These are phyloP conservation scores for Thymelicus lineola DNA, from an alignment of 2,888 invertebrate genomes.

Conservation along the genomic window DNA sequence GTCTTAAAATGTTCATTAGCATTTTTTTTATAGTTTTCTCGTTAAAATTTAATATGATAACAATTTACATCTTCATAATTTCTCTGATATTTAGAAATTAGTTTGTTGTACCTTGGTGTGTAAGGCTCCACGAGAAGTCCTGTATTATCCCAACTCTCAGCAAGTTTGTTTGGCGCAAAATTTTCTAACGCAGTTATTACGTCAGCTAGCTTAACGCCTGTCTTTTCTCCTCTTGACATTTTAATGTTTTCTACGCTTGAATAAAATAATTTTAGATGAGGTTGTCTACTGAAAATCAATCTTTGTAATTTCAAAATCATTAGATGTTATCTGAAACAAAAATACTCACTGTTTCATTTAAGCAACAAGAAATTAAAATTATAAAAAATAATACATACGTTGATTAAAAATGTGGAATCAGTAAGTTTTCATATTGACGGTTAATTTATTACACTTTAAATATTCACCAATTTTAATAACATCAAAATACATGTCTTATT, in stretches of 20 bases:
- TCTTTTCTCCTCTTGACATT: constrained; percentile 63
- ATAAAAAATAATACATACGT: not conserved
- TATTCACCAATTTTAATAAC: not conserved
- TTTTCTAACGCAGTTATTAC: constrained; percentile 86
- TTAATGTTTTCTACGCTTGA: constrained; percentile 51
- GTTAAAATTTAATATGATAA: too few relatives aligned
- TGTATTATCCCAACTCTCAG: constrained; percentile 97
- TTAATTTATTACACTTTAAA: not conserved
- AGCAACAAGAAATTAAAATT: not conserved
- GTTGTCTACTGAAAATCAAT: constrained; percentile 50
- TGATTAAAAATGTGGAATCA: not conserved
- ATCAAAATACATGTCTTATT: not conserved
- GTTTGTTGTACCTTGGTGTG: constrained; percentile 70
- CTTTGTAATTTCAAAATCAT: constrained; percentile 68
- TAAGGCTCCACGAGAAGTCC: constrained; percentile 95
- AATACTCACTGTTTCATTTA: not conserved
- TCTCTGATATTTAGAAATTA: too few relatives aligned
- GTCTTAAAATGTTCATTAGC: too few relatives aligned
- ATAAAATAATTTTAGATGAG: constrained; percentile 50
- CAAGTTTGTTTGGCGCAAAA: constrained; percentile 89
- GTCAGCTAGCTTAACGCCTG: constrained; percentile 75
- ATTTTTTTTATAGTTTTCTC: too few relatives aligned
- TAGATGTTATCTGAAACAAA: constrained; percentile 59
- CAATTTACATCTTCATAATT: too few relatives aligned
- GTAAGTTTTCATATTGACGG: not conserved